Base-by-base conservation (phyloP, 2,888 invertebrate species). In the Sussaba pulchella region DNA sequence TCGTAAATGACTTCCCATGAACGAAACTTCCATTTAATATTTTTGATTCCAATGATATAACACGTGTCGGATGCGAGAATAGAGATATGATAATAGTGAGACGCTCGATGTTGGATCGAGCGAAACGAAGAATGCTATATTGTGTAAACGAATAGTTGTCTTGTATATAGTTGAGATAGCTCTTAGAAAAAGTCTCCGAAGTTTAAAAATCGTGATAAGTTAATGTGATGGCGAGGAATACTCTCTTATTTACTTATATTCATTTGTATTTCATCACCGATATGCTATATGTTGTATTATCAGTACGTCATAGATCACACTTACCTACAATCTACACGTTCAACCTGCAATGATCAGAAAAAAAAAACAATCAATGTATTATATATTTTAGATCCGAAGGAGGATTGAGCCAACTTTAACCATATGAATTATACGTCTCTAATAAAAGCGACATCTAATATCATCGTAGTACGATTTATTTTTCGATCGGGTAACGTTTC, bases 1-100 rank as follows among this genome's bases (percentile, higher is more conserved):
- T 57, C 67, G 64, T 59, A 50, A 59, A 71, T 74, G 61, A 70
- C 78, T 78, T 81, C 81, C 81, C 78, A 69, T 70, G 54, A 52
- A 45, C 57, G 43, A 63, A 76, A 82, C 81, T 83, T 83, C 81
- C 83, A 81, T 79, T 74, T 59, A 71, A 81, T 77, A 78, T 64
- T 78, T 76, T 72, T 75, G 43, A 77, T 83, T 83, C 83, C 77
- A 79, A 72, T 64, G 79, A 26, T 66, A 71, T 41, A 70, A 74
- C 41, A 59, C 43, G 57, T 70, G 57, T 77, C 70, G 75, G 24
- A 71, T 50, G 54, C 52, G 47, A 45, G 67, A 72, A 69, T n/a
- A 69, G 61, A 45, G 71, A 64, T 19, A 43, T 41, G 41, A 70
- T 31, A 24, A 57, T 36, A 31, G 57, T 9, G 57, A 57, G 57